Percentiles rank a stretch among this genome's conserved stretches.
These are phyloP conservation scores for Hydriomena furcata DNA, from an alignment of 2,888 invertebrate species.

Conservation along the genomic window DNA sequence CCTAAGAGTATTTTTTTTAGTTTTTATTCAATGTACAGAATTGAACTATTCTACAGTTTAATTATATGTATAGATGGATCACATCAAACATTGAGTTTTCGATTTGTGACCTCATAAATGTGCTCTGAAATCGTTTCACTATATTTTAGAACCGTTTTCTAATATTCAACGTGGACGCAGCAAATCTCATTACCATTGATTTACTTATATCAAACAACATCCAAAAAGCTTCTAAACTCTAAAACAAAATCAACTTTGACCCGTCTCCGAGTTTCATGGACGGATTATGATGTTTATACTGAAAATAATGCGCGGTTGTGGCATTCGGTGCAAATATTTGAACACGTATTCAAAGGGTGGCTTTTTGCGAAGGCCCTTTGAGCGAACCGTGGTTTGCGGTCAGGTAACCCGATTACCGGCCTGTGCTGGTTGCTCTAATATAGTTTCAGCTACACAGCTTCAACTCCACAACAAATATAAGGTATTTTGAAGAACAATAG, in stretches of 20 bases:
- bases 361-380: slow-evolving; percentile 77
- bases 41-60: too few relatives aligned
- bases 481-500: slow-evolving; percentile 6
- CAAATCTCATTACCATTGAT: slow-evolving; percentile 21
- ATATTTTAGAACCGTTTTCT: background rate
- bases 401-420: slow-evolving; percentile 74
- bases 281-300: slow-evolving; percentile 79
- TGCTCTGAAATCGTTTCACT: too few relatives aligned
- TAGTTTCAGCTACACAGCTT: slow-evolving; percentile 22
- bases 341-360: slow-evolving; percentile 76
- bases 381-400: slow-evolving; percentile 68
- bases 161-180: too few relatives aligned
- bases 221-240: slow-evolving; percentile 40
- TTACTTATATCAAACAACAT: slow-evolving; percentile 32
- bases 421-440: slow-evolving; percentile 29
- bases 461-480: background rate
- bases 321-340: slow-evolving; percentile 78
- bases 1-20: too few relatives aligned
- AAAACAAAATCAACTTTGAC: slow-evolving; percentile 63
- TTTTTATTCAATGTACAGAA: too few relatives aligned
- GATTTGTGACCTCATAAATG: too few relatives aligned
- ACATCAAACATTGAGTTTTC: too few relatives aligned
- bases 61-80: too few relatives aligned
- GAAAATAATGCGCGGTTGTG: slow-evolving; percentile 79
- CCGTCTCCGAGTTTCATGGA: slow-evolving; percentile 50